Conservation (phyloP, 2,113 vertebrate species). For the Quiscalus mexicanus region DNA sequence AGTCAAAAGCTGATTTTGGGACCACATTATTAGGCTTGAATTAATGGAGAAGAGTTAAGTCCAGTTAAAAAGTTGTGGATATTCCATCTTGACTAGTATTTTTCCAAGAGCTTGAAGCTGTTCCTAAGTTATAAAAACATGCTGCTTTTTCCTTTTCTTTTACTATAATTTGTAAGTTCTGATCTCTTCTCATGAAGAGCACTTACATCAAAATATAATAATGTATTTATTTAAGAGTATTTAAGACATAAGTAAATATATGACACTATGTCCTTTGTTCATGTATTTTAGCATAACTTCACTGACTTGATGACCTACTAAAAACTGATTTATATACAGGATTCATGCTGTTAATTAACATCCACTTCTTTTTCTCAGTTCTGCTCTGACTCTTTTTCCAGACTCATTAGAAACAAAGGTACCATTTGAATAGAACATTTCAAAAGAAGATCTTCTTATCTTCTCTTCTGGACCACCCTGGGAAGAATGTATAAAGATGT, state of each 20-base stretch:
- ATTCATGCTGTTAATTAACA: constrained; percentile 38
- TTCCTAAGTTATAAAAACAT: not conserved
- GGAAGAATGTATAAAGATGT: not conserved
- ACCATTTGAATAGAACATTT: constrained; percentile 6
- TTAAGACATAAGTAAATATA: not conserved
- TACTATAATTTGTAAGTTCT: not conserved
- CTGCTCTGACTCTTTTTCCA: not conserved
- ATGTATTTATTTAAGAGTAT: not conserved
- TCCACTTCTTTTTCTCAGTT: constrained; percentile 33
- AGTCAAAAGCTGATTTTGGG: constrained; percentile 74
- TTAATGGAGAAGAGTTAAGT: constrained; percentile 60
- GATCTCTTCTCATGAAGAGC: not conserved
- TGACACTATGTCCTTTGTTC: not conserved
- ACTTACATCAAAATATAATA: not conserved
- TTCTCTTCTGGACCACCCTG: not conserved
- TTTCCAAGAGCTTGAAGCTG: not conserved
- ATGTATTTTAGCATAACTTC: not conserved
- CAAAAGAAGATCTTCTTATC: not conserved
- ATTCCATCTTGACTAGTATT: constrained; percentile 17
- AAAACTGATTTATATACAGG: constrained; percentile 12
- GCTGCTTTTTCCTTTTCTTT: not conserved
- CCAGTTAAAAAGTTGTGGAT: constrained; percentile 34
- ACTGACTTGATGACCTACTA: constrained; percentile 1
- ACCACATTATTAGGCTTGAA: constrained; percentile 74
- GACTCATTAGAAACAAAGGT: constrained; percentile 20